Percentiles rank a stretch among this genome's conserved stretches.
These are phyloP conservation scores for Diplodus puntazzo DNA, from an alignment of 2,797 vertebrate species.

Conservation along the genomic window DNA sequence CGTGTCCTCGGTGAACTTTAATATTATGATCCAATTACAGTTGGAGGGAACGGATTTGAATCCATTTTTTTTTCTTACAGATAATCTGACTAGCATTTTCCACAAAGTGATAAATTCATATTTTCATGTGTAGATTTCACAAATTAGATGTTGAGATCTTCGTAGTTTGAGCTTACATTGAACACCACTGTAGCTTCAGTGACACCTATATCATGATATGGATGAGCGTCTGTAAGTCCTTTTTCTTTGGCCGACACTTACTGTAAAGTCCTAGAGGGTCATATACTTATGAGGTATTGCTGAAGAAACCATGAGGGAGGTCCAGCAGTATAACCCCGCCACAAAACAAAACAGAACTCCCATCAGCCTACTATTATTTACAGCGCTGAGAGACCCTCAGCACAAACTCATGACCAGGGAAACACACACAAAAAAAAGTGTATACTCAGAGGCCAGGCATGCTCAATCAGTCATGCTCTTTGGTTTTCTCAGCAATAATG, in stretches of 20 bases:
- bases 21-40: constrained; percentile 20
- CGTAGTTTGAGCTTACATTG: background rate
- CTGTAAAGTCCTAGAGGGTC: constrained; percentile 16
- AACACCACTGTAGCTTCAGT: background rate
- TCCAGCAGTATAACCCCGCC: constrained; percentile 24
- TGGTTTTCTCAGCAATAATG: constrained; percentile 28
- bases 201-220: background rate
- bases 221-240: background rate
- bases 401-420: background rate
- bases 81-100: background rate
- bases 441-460: constrained; percentile 18
- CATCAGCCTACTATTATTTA: constrained; percentile 43
- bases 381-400: constrained; percentile 14
- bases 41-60: constrained; percentile 20
- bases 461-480: background rate
- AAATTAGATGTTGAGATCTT: constrained; percentile 2
- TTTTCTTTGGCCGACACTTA: constrained; percentile 4
- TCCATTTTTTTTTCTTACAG: background rate
- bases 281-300: constrained; percentile 46
- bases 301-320: constrained; percentile 38
- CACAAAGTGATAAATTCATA: background rate
- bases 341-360: constrained; percentile 41
- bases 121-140: background rate
- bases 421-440: constrained; percentile 3
- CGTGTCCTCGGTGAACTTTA: constrained; percentile 49